phyloP scores from a whole-genome alignment of 2,888 invertebrate species.

The Drosophila buzzatii region DNA sequence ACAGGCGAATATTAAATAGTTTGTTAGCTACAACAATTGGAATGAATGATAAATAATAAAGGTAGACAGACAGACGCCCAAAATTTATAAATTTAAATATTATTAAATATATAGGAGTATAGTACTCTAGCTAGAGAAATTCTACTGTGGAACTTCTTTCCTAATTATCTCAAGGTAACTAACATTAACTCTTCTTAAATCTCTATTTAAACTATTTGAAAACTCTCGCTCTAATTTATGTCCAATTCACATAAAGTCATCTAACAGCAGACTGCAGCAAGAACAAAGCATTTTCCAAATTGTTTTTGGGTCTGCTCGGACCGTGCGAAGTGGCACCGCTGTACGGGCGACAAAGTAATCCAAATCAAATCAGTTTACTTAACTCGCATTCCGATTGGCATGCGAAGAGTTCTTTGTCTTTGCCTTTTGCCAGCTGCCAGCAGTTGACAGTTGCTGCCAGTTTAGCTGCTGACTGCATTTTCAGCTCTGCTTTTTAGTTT shows the following conservation, averaged over 20 bases:
- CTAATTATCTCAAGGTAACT: neutral
- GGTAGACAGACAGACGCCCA: neutral
- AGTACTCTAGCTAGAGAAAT: too few species aligned
- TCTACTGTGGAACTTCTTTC: neutral
- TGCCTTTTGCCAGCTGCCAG: slow-evolving; percentile 51
- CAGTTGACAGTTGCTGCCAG: slow-evolving; percentile 36
- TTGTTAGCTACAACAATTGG: neutral
- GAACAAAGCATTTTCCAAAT: slow-evolving; percentile 56
- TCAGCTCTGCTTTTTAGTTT: slow-evolving; percentile 8
- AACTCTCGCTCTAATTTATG: neutral
- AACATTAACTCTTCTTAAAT: neutral
- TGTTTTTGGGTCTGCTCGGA: slow-evolving; percentile 28
- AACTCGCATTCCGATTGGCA: slow-evolving; percentile 68
- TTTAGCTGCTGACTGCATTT: slow-evolving; percentile 43
- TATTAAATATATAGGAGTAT: too few species aligned
- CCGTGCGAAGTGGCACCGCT: slow-evolving; percentile 37
- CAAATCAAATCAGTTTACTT: slow-evolving; percentile 67
- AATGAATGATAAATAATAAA: neutral
- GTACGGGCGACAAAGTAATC: slow-evolving; percentile 53
- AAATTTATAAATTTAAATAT: too few species aligned
- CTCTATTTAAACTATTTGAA: neutral
- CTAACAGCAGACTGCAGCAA: slow-evolving; percentile 22
- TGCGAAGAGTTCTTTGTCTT: slow-evolving; percentile 41
- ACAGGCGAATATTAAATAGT: neutral
- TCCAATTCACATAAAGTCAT: slow-evolving; percentile 4